Conservation (phyloP, 2,888 invertebrate genomes). For the Sphecodes monilicornis region DNA sequence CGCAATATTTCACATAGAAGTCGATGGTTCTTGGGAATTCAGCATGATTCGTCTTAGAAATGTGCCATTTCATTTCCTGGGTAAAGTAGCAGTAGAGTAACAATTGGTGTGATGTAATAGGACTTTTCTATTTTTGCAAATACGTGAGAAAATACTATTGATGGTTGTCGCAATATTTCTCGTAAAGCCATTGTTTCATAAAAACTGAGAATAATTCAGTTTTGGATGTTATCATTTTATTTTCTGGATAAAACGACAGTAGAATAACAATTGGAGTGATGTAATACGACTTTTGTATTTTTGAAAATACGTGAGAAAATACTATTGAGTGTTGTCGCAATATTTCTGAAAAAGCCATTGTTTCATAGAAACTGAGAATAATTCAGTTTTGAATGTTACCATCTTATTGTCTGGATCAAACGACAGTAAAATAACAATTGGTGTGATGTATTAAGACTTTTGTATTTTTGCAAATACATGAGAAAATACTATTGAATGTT, state of each 20-base stretch:
- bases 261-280: neutral
- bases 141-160: slow-evolving; percentile 23
- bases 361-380: neutral
- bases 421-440: neutral
- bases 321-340: slow-evolving; percentile 35
- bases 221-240: neutral
- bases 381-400: no score
- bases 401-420: no score
- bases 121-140: neutral
- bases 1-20: neutral
- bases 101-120: neutral
- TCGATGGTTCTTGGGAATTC: neutral
- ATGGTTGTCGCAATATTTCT: slow-evolving; percentile 33
- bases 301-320: slow-evolving; percentile 19
- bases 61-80: no score
- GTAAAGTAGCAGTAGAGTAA: neutral
- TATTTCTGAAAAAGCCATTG: slow-evolving; percentile 5
- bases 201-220: neutral
- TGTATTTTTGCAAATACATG: slow-evolving; percentile 5
- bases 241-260: neutral
- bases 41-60: no score
- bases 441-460: neutral
- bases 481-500: slow-evolving; percentile 37
- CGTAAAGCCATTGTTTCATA: neutral
- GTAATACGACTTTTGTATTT: neutral